Evolutionary conservation across 2,797 vertebrate species (phyloP), one percentile per base, ranked within the genome.

Genomic region (Gadopsis marmoratus): DNA sequence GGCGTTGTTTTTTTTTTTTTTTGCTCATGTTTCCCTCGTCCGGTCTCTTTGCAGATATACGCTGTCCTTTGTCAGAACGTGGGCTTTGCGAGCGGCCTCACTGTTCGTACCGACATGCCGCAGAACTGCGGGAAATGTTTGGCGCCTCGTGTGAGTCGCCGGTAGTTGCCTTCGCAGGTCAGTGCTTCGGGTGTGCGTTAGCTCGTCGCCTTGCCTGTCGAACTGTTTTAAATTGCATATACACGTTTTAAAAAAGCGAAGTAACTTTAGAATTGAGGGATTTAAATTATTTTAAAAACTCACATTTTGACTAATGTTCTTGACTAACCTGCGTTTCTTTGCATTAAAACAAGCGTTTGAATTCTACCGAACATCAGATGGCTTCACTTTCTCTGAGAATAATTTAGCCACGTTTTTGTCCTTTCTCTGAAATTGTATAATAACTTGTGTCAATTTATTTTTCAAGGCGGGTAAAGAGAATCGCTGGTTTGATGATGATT

Each of bases 11-110:
- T n/a, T n/a, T n/a, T n/a, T n/a, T n/a, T n/a, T 26, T 8, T 76
- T 78, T 23, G n/a, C 59, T 5, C 31, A 96, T 96, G 96, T 96
- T 96, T 87, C 87, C 92, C 7, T 94, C 94, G 12, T 91, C 87
- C 6, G 86, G 94, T 11, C 76, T 94, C n/a, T 96, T 96, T 56
- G 66, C 68, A 23, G 50, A 77, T 5, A 76, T 92, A 31, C 56
- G 50, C 1, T 96, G 96, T 69, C 94, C 94, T 4, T 77, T 93
- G 10, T 60, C 83, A 0, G 67, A 41, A 31, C 59, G 47, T 53
- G 91, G 90, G 51, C 64, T 58, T 43, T 96, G 95, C 79, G 87
- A 92, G 19, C 90, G 95, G 50, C 95, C 95, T 12, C 88, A 94
- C 23, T 96, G 95, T 86, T 86, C 91, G n/a, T 96, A 93, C 91